Percentiles rank a stretch among this genome's conserved stretches.
Evolutionary conservation across 2,797 vertebrate species (phyloP).

Genomic region (Perdix hodgsoniae): DNA sequence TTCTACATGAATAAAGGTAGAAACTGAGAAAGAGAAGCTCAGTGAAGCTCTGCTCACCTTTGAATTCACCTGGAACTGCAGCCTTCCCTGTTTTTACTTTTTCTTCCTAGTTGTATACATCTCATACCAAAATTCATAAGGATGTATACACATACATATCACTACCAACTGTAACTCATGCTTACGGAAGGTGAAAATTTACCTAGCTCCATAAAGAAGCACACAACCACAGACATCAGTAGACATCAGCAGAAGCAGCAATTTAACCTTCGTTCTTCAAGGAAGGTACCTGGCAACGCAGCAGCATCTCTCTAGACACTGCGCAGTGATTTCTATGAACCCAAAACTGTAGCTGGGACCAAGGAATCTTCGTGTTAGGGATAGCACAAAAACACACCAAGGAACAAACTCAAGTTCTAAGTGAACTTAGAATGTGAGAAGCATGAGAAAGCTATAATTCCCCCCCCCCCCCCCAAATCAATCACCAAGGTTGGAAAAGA

Average conservation of each 20-base stretch:
- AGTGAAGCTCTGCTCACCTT: background rate
- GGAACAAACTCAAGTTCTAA: background rate
- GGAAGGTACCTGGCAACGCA: background rate
- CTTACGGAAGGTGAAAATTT: background rate
- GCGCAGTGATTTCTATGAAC: background rate
- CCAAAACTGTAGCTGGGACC: background rate
- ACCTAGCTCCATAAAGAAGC: rapidly evolving
- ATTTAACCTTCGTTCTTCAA: background rate
- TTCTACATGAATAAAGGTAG: background rate
- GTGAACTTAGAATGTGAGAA: background rate
- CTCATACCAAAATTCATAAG: background rate
- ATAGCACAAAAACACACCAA: background rate
- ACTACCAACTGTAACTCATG: rapidly evolving
- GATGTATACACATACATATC: background rate
- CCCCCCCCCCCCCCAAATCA: too few species aligned
- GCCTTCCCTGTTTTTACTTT: rapidly evolving
- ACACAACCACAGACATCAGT: background rate
- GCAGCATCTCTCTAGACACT: background rate
- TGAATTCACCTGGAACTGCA: background rate
- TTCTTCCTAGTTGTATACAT: rapidly evolving
- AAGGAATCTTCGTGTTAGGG: background rate
- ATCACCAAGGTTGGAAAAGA: too few species aligned
- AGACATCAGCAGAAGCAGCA: background rate
- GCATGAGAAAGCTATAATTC: constrained; percentile 8
- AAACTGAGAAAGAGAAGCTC: background rate